A percentile compares a stretch with the other conserved stretches of the same genome.
These are phyloP conservation scores for Sialis lutaria DNA, from an alignment of 2,888 invertebrate genomes.

Conservation along the genomic window DNA sequence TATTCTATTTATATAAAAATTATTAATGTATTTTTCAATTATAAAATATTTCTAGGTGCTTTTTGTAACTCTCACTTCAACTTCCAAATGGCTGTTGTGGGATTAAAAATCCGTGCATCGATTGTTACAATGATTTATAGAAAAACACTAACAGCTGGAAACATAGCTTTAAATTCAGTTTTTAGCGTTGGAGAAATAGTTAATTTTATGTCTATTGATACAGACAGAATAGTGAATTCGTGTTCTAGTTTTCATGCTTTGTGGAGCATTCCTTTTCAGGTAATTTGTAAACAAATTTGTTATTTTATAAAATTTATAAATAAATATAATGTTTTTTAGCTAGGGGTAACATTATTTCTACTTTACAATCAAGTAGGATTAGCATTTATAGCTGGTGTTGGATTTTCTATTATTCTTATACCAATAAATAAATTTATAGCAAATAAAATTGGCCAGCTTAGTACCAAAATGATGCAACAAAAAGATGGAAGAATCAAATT, in stretches of 20 bases:
- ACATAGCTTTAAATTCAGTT: constrained; percentile 20
- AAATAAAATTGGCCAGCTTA: constrained; percentile 69
- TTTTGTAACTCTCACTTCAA: constrained; percentile 78
- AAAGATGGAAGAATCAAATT: constrained; percentile 82
- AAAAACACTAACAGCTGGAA: constrained; percentile 36
- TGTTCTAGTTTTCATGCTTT: constrained; percentile 91
- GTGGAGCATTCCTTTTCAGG: constrained; percentile 92
- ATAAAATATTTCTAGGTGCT: constrained; percentile 35
- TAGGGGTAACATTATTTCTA: constrained; percentile 63
- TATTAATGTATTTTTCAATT: constrained; percentile 2
- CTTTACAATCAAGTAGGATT: constrained; percentile 78
- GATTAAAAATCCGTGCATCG: constrained; percentile 73
- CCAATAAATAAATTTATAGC: constrained; percentile 87
- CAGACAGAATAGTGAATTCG: constrained; percentile 87
- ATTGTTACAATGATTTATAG: constrained; percentile 69
- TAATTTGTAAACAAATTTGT: constrained; percentile 18
- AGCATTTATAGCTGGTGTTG: constrained; percentile 79
- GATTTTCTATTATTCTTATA: constrained; percentile 71
- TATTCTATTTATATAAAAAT: constrained; percentile 1
- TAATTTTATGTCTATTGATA: constrained; percentile 94
- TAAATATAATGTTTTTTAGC: constrained; percentile 29
- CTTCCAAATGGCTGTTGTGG: constrained; percentile 68
- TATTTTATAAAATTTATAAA: neutral
- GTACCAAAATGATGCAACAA: constrained; percentile 71
- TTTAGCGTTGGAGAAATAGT: constrained; percentile 72